Evolutionary conservation across 2,113 vertebrate species (phyloP).

Genomic region (Cariama cristata): DNA sequence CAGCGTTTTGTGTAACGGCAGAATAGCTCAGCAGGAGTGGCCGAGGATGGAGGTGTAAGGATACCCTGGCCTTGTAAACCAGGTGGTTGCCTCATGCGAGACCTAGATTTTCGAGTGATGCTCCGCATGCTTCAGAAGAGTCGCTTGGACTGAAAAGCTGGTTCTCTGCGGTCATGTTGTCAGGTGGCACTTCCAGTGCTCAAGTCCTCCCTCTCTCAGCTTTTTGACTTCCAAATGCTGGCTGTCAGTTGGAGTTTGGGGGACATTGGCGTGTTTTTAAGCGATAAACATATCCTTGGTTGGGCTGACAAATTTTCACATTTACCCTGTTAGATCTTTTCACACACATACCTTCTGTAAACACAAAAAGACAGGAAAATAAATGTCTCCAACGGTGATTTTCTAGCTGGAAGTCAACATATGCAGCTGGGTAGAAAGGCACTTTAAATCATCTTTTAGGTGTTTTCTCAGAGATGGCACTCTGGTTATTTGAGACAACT

Average conservation of each 20-base stretch:
- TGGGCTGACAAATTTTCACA: background rate
- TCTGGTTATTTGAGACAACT: constrained; percentile 33
- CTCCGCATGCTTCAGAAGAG: background rate
- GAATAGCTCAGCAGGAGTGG: background rate
- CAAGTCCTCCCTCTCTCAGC: background rate
- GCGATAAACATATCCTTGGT: background rate
- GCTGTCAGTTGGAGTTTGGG: background rate
- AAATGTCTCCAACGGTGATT: background rate
- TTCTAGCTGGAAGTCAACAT: background rate
- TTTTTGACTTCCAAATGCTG: background rate
- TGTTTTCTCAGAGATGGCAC: background rate
- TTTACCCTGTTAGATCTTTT: background rate
- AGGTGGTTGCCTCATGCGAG: background rate
- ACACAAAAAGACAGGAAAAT: background rate
- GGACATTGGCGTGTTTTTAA: background rate
- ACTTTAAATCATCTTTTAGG: background rate
- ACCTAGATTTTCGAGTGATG: background rate
- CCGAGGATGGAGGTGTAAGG: background rate
- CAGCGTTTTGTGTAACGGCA: background rate
- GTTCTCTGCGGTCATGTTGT: background rate
- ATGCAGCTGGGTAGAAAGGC: background rate
- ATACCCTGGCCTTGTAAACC: background rate
- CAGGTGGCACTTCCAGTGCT: rapidly evolving
- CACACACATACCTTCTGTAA: background rate
- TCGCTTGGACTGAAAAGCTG: background rate